Evolutionary conservation across 2,888 invertebrate species (phyloP).

Genomic region (Camponotus fellah): DNA sequence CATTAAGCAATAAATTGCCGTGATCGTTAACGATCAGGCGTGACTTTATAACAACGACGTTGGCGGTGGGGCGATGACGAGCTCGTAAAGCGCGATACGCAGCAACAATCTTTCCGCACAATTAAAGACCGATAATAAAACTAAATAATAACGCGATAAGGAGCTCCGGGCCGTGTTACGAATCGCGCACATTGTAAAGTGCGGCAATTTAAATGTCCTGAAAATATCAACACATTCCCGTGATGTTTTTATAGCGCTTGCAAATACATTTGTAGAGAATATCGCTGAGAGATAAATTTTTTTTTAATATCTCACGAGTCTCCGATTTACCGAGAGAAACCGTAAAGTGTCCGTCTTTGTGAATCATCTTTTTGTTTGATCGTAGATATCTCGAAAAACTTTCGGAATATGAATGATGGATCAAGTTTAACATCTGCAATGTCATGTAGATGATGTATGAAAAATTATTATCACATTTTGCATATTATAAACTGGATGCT

Average conservation of each 20-base stretch:
- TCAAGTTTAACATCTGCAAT: background rate
- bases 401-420: background rate
- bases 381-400: background rate
- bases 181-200: conserved; percentile 17
- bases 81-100: conserved; percentile 49
- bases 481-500: background rate
- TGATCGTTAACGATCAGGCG: conserved; percentile 49
- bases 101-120: conserved; percentile 43
- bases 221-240: conserved; percentile 21
- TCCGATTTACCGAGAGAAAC: background rate
- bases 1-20: conserved; percentile 54
- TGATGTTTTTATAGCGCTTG: conserved; percentile 10
- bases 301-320: background rate
- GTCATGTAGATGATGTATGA: background rate
- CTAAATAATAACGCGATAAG: conserved; percentile 48
- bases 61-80: background rate
- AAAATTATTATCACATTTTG: background rate
- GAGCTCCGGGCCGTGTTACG: background rate
- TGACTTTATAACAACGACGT: conserved; percentile 41
- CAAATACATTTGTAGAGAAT: background rate
- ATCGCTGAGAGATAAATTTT: background rate
- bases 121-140: conserved; percentile 51
- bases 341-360: background rate
- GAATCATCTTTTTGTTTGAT: background rate
- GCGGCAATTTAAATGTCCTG: background rate